Base-by-base conservation (phyloP, 2,113 vertebrate species). In the Hiodon alosoides region DNA sequence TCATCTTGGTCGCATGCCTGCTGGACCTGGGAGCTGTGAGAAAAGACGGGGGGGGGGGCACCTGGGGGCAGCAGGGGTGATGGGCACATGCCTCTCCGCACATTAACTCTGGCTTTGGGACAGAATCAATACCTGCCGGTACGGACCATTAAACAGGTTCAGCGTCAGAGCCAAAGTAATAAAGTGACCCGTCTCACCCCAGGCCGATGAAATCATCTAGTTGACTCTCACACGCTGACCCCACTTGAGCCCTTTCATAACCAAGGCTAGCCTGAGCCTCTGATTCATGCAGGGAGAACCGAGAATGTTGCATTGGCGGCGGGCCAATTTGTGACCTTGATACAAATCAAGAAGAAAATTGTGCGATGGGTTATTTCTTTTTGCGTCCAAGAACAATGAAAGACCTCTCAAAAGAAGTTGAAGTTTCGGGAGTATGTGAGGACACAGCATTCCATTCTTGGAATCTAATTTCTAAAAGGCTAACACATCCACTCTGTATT, bases 181-280 rank as follows among this genome's bases (percentile, higher is more conserved):
- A 51, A 51, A 6, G 31, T 3, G 9, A 11, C 9, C 69, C 17
- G 16, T 70, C 53, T 54, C 52, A 70, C 69, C 69, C 69, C 5
- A 55, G 53, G 46, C 69, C 53, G 52, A 70, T 46, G 53, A 70
- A 70, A 70, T 70, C 69, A 70, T 46, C 46, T 57, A 17, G 10
- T 53, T 9, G 1, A 17, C 69, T 46, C 52, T 57, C 54, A 7
- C 11, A 17, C 16, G 17, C 8, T 10, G 54, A 8, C 16, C 17
- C n/a, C 69, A 13, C n/a, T 55, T 55, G 16, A 70, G 52, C 69
- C 14, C 13, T 16, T n/a, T 53, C 17, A 51, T 57, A 17, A 16
- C 54, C 54, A 53, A 2, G 53, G 17, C 69, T 47, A 14, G 46
- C 46, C n/a, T 52, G n/a, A 52, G 17, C 2, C 53, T 46, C n/a